Evolutionary conservation across 2,888 invertebrate genomes (phyloP).

Genomic region (Napeogenes sylphis): DNA sequence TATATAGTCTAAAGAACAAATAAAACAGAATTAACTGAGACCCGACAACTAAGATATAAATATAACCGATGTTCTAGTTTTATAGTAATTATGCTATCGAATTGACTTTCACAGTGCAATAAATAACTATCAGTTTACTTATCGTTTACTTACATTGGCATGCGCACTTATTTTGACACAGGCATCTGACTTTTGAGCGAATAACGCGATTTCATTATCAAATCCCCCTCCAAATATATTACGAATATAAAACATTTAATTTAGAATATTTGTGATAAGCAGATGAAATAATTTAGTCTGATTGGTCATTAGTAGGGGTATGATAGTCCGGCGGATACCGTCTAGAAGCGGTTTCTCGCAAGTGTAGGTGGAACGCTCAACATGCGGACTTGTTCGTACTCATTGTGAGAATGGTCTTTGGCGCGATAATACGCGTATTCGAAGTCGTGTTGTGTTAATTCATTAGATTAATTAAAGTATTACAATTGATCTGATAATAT

Average conservation of each 20-base stretch:
- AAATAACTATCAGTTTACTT: too few relatives aligned
- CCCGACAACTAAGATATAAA: too few relatives aligned
- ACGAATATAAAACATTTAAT: neutral
- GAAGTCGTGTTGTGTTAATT: slow-evolving; percentile 37
- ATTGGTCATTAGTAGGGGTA: slow-evolving; percentile 14
- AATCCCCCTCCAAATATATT: neutral
- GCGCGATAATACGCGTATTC: slow-evolving; percentile 42
- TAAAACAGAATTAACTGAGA: too few relatives aligned
- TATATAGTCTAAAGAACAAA: too few relatives aligned
- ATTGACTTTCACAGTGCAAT: too few relatives aligned
- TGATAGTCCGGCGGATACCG: slow-evolving; percentile 35
- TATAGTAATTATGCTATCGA: too few relatives aligned
- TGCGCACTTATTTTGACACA: too few relatives aligned
- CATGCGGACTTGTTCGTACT: slow-evolving; percentile 35
- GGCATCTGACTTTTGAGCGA: neutral
- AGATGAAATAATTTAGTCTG: slow-evolving; percentile 7
- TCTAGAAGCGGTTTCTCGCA: slow-evolving; percentile 50
- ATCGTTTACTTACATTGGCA: too few relatives aligned
- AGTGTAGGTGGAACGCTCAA: slow-evolving; percentile 39
- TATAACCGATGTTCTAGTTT: too few relatives aligned
- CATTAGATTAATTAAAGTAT: slow-evolving; percentile 52
- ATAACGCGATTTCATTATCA: neutral
- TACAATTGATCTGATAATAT: slow-evolving; percentile 55
- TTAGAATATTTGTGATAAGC: neutral
- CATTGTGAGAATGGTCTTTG: slow-evolving; percentile 50